phyloP scores from a whole-genome alignment of 1,140 invertebrate species.

The Neomicropteryx cornuta region DNA sequence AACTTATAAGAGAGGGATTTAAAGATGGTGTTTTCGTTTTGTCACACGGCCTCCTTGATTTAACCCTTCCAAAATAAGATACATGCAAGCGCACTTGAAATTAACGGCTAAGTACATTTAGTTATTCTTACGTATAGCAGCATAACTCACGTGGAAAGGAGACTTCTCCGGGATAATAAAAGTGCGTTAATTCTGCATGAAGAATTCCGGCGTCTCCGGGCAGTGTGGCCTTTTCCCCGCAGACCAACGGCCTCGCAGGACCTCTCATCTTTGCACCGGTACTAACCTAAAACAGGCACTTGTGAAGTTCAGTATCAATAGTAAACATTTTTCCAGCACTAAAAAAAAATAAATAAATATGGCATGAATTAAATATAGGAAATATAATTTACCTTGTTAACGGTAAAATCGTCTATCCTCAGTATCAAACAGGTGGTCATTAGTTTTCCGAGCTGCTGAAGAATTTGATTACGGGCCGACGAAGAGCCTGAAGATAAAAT shows the following conservation, averaged over 20 bases:
- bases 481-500: too few species aligned
- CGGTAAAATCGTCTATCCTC: conserved; percentile 77
- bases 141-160: conserved; percentile 75
- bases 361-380: background rate
- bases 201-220: conserved; percentile 82
- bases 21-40: too few species aligned
- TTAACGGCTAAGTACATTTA: too few species aligned
- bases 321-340: conserved; percentile 1
- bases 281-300: conserved; percentile 26
- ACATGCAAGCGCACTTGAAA: too few species aligned
- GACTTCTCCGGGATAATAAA: conserved; percentile 91
- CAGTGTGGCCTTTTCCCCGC: conserved; percentile 77
- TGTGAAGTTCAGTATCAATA: conserved; percentile 7
- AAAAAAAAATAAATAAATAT: background rate
- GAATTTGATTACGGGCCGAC: conserved; percentile 54
- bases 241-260: conserved; percentile 26
- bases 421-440: conserved; percentile 88
- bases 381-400: conserved; percentile 55
- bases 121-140: too few species aligned
- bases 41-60: too few species aligned
- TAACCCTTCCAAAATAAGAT: too few species aligned
- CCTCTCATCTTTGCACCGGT: conserved; percentile 31
- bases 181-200: conserved; percentile 93
- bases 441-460: conserved; percentile 69
- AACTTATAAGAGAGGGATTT: too few species aligned